Evolutionary conservation across 2,797 vertebrate species (phyloP), one percentile per base, ranked within the genome.

Genomic region (Nothura maculosa): DNA sequence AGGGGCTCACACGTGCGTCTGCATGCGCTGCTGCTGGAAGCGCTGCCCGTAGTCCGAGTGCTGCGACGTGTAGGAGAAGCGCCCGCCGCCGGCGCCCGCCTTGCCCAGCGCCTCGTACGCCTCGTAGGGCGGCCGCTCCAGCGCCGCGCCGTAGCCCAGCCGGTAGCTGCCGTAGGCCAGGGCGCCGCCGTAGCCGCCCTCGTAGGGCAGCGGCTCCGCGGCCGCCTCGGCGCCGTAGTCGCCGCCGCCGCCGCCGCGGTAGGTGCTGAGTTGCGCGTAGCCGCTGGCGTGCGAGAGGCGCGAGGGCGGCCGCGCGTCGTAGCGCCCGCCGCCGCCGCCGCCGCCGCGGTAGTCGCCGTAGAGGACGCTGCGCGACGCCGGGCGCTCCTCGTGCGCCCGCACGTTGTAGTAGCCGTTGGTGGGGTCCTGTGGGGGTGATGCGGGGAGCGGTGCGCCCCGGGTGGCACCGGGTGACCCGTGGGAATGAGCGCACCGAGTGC

Each of bases 321-420:
- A 99, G 84, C 99, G 99, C 98, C 96, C 10, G 99, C 43, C 43
- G 43, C 43, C 43, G 43, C 43, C 96, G 4, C 98, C 98, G 1
- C 99, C 98, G 5, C 96, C 96, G 2, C 99, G 98, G 89, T 99
- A 99, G 89, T 99, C 99, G 10, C 98, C 93, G 87, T 99, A 99
- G 66, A 99, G 98, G 82, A 99, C 97, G 2, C 98, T 97, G 63
- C 99, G 98, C 14, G 99, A 98, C 16, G 98, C 97, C 0, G 99
- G 98, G 0, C 99, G 98, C 62, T 99, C 99, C 2, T 99, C 99
- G 3, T 99, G 99, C 62, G 99, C 99, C 0, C 99, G 98, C 42
- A 99, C 99, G 4, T 99, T 99, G 98, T 99, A 99, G 97, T 99
- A 99, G 90, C 99, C 99, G 0, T 99, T 99, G 87, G 99, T 99